Evolutionary conservation across 2,113 vertebrate species (phyloP), one percentile per base, ranked within the genome.

Genomic region (Arenaria interpres): DNA sequence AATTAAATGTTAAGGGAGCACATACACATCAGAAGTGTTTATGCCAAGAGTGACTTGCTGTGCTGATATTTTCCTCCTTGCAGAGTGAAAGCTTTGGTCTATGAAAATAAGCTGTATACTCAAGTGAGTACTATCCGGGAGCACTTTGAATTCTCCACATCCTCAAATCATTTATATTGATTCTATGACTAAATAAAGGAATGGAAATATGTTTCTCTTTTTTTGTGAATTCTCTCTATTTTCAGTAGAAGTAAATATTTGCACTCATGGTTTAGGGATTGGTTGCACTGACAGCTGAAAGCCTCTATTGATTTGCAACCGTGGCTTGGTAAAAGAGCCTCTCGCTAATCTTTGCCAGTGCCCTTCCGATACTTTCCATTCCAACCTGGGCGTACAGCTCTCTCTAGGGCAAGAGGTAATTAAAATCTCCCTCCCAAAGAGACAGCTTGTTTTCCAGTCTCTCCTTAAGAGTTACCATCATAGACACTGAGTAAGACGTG

Each of bases 211-310:
- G 59, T 92, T 96, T 90, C 53, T 77, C 35, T 91, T 53, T 86
- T 84, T 91, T 95, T 77, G 63, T 66, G 94, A 92, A 92, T 96
- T 92, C 77, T 81, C 39, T 90, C 90, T 80, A 32, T 82, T 95
- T 96, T 84, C 37, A 53, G 69, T 39, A 83, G 88, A 83, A 94
- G 82, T 89, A 96, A 96, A 95, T 95, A 96, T 97, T 95, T 95
- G 94, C 0, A 0, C 46, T 85, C 95, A 77, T 77, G 82, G 85
- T 96, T 95, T 82, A 88, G 53, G 73, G 85, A 96, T 53, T 85
- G 92, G 87, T 95, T 94, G 73, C 79, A 90, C 43, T 96, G 95
- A 96, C 89, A 95, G 78, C 66, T 87, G 62, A 94, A 97, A 95
- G 67, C 76, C 71, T 77, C 74, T 95, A 97, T 87, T 63, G 94